Evolutionary conservation across 2,113 vertebrate species (phyloP).

Genomic region (Oreotrochilus melanogaster): DNA sequence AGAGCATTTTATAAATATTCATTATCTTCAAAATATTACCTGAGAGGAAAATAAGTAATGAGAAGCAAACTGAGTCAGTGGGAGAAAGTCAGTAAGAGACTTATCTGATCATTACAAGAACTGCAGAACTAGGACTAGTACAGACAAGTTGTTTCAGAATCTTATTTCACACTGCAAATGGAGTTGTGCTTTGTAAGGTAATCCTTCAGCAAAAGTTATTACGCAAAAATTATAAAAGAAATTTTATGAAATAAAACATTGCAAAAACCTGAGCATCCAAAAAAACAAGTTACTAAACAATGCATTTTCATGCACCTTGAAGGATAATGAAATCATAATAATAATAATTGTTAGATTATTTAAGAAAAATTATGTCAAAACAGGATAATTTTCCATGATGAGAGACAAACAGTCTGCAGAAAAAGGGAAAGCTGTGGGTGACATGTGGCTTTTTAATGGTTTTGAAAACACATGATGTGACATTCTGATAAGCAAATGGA

Average conservation of each 20-base stretch:
- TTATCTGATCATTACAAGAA: constrained; percentile 32
- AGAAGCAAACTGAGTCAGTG: background rate
- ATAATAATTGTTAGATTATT: background rate
- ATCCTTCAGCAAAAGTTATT: background rate
- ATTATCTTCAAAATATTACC: background rate
- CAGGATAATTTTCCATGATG: background rate
- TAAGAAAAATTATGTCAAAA: background rate
- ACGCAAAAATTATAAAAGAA: background rate
- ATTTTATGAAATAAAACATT: background rate
- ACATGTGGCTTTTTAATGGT: background rate
- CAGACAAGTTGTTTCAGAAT: background rate
- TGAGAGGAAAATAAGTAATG: background rate
- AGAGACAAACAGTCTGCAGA: background rate
- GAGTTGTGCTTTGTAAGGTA: background rate
- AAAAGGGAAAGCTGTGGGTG: background rate
- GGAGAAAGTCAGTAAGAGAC: background rate
- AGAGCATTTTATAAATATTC: constrained; percentile 32
- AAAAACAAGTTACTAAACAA: background rate
- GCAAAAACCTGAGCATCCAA: background rate
- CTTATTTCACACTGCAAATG: background rate
- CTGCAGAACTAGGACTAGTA: constrained; percentile 29
- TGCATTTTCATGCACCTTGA: background rate
- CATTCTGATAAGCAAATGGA: background rate
- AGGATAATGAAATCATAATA: background rate
- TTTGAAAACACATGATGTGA: background rate